A percentile compares a stretch with the other conserved stretches of the same genome.
Evolutionary conservation across 2,113 vertebrate genomes (phyloP).

Genomic region (Rhinogobius similis): DNA sequence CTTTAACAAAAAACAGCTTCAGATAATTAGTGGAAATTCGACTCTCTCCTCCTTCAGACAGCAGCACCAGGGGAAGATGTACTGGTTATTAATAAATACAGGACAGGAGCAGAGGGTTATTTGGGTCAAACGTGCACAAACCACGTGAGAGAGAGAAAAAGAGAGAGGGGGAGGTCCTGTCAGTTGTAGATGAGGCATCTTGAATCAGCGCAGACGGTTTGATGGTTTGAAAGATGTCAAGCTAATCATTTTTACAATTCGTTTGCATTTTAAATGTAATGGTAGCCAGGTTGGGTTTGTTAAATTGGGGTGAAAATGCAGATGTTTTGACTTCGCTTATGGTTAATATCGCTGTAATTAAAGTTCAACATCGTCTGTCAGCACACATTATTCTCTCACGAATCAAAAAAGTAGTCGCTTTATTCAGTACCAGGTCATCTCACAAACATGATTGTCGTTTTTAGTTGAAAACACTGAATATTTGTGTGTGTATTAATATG

Average conservation of each 20-base stretch:
- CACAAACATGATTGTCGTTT: not conserved
- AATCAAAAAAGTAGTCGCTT: not conserved
- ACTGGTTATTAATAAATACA: constrained; percentile 61
- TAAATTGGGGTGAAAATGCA: not conserved
- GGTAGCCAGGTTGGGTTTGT: too few relatives aligned
- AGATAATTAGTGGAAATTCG: constrained; percentile 38
- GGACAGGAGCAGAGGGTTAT: constrained; percentile 41
- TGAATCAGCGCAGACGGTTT: too few relatives aligned
- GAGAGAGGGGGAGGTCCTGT: too few relatives aligned
- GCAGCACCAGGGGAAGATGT: constrained; percentile 41
- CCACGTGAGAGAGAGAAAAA: constrained; percentile 38
- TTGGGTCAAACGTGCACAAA: constrained; percentile 64
- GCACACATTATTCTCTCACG: not conserved
- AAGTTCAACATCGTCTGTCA: not conserved
- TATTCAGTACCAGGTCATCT: too few relatives aligned
- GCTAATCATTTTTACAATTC: too few relatives aligned
- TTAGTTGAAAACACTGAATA: not conserved
- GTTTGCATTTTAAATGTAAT: too few relatives aligned
- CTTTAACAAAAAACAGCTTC: constrained; percentile 12
- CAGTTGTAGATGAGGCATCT: not conserved
- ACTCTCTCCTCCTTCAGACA: constrained; percentile 23
- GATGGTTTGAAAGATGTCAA: too few relatives aligned
- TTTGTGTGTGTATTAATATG: too few relatives aligned
- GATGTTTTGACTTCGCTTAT: not conserved
- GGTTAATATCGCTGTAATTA: not conserved